Conservation (phyloP, 2,797 vertebrate species). For the Orientallactaga sibirica region DNA sequence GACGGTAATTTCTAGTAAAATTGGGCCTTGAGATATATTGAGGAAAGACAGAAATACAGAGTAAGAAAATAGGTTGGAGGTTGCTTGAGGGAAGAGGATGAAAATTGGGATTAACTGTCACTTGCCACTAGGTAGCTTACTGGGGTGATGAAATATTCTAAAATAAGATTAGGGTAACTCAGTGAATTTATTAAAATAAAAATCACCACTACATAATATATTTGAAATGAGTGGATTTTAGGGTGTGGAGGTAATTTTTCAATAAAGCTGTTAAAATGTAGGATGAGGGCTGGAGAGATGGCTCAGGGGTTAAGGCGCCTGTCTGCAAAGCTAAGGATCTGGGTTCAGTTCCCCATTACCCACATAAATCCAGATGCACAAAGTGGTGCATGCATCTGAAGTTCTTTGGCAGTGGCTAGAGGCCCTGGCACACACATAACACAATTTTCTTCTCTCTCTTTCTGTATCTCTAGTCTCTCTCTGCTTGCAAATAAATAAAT, state of each 20-base stretch:
- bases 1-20: neutral
- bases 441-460: too few species aligned
- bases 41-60: neutral
- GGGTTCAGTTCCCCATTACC: too few species aligned
- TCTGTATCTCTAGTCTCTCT: too few species aligned
- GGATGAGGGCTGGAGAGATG: neutral
- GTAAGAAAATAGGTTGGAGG: neutral
- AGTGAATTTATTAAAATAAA: neutral
- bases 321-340: too few species aligned
- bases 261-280: slow-evolving; percentile 15
- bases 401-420: too few species aligned
- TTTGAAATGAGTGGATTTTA: slow-evolving; percentile 4
- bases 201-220: neutral
- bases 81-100: neutral
- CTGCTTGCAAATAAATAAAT: too few species aligned
- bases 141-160: neutral
- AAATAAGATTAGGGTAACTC: neutral
- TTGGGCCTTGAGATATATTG: neutral
- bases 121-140: neutral
- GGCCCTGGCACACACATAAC: too few species aligned
- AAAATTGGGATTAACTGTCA: neutral
- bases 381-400: too few species aligned
- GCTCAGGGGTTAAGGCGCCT: too few species aligned
- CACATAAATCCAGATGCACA: too few species aligned
- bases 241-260: neutral